These are phyloP conservation scores for Campoletis raptor DNA, from an alignment of 2,888 invertebrate genomes.

Conservation along the genomic window DNA sequence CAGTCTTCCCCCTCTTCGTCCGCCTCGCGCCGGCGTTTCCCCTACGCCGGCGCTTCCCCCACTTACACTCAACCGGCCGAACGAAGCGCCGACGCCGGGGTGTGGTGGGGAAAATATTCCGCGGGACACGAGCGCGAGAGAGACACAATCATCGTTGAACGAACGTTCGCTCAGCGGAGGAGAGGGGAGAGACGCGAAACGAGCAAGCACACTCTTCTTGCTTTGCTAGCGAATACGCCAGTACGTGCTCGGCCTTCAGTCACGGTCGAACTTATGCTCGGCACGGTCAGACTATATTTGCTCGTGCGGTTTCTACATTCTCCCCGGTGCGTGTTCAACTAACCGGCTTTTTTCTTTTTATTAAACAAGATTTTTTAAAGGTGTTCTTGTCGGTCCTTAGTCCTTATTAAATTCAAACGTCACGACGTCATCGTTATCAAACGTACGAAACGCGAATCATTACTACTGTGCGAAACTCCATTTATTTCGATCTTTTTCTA, in stretches of 20 bases:
- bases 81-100: slow-evolving; percentile 13
- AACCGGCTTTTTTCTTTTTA: slow-evolving; percentile 65
- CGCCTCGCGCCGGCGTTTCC: neutral
- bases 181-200: slow-evolving; percentile 9
- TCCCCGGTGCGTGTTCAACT: slow-evolving; percentile 37
- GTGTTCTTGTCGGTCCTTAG: neutral
- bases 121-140: slow-evolving; percentile 8
- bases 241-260: slow-evolving; percentile 68
- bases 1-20: neutral
- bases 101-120: neutral
- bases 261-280: slow-evolving; percentile 73
- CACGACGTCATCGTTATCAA: slow-evolving; percentile 74
- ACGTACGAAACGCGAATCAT: slow-evolving; percentile 13
- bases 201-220: slow-evolving; percentile 5
- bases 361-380: slow-evolving; percentile 28
- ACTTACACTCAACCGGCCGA: neutral
- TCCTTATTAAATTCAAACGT: neutral
- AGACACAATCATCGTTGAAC: neutral
- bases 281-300: slow-evolving; percentile 56
- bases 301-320: slow-evolving; percentile 54
- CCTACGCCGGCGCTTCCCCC: neutral
- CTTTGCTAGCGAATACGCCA: slow-evolving; percentile 29
- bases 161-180: neutral
- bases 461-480: slow-evolving; percentile 34
- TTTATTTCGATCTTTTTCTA: slow-evolving; percentile 7